Base-by-base conservation (phyloP, 2,797 vertebrate genomes). In the Hirundo rustica region DNA sequence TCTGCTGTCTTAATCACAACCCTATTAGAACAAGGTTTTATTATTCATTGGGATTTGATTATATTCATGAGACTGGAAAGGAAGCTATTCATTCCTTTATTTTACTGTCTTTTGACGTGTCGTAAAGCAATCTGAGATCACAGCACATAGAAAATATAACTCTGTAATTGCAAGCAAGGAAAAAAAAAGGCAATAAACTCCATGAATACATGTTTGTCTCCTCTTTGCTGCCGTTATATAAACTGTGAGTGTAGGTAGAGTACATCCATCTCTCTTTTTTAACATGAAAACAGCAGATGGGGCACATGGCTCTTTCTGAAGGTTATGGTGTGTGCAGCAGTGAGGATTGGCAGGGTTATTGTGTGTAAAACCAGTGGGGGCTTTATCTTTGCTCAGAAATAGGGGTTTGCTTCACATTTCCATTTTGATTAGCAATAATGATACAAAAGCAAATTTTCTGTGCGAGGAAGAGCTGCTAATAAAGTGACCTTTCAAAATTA, bases 401-500 rank as follows among this genome's bases (percentile, higher is more conserved):
- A 76, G 92, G 23, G 77, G 84, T 26, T 92, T 74, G 95, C 90
- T 74, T 92, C 89, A 44, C 96, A 96, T 96, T 96, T 96, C 95
- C 96, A 96, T 97, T 97, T 95, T 96, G 92, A 97, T 97, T 96
- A 96, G 94, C 85, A 50, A 71, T 97, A 95, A 93, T 58, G 91
- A 89, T 92, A 95, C 95, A 93, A 96, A 95, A 89, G 94, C 94
- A 95, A 97, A 95, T 96, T 95, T 96, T 78, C 92, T 89, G 45
- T 38, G 88, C 8, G 3, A 88, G 81, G 91, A 96, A 95, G 94
- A 93, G 89, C 94, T 89, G 92, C 92, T 97, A 94, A 96, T 97
- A 94, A 97, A 97, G 90, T 96, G 96, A 97, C 95, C 97, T 96
- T 96, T 96, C 89, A 70, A 96, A 96, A 96, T 92, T 58, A 94